Percentiles rank a stretch among this genome's conserved stretches.
phyloP scores from a whole-genome alignment of 1,140 invertebrate genomes.

The Wasmannia auropunctata region DNA sequence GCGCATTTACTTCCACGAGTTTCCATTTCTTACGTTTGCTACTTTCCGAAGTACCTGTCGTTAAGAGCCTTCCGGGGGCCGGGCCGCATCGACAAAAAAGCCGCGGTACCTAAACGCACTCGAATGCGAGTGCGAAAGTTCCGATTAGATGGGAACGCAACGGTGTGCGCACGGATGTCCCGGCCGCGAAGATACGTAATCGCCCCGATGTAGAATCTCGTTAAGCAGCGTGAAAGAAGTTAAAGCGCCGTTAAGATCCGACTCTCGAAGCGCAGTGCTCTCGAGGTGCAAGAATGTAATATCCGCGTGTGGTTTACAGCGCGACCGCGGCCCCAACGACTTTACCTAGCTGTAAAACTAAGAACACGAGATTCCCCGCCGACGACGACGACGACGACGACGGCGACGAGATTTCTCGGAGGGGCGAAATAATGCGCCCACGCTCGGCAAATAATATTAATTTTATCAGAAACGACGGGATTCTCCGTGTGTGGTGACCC shows the following conservation, averaged over 20 bases:
- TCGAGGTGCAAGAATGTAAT: conserved; percentile 51
- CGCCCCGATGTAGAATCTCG: conserved; percentile 53
- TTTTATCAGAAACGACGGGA: conserved; percentile 32
- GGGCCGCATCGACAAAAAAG: background rate
- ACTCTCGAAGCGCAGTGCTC: background rate
- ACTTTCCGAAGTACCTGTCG: background rate
- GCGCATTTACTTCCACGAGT: background rate
- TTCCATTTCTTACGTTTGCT: background rate
- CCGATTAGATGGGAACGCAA: conserved; percentile 10
- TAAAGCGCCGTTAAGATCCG: conserved; percentile 42
- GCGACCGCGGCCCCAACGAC: conserved; percentile 59
- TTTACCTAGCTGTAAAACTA: conserved; percentile 56
- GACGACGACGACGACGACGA: no score
- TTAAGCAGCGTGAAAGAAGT: conserved; percentile 55
- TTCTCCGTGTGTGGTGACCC: background rate
- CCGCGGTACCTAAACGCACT: background rate
- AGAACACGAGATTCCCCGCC: conserved; percentile 52
- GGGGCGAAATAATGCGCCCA: conserved; percentile 39
- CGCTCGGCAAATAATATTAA: conserved; percentile 38
- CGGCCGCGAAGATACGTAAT: background rate
- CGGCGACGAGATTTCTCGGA: no score
- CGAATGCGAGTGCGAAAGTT: conserved; percentile 35
- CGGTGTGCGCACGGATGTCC: background rate
- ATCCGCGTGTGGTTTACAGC: conserved; percentile 53
- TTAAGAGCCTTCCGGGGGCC: background rate